A percentile compares a stretch with the other conserved stretches of the same genome.
Conservation (phyloP, 2,113 vertebrate species). For the Panthera tigris region DNA sequence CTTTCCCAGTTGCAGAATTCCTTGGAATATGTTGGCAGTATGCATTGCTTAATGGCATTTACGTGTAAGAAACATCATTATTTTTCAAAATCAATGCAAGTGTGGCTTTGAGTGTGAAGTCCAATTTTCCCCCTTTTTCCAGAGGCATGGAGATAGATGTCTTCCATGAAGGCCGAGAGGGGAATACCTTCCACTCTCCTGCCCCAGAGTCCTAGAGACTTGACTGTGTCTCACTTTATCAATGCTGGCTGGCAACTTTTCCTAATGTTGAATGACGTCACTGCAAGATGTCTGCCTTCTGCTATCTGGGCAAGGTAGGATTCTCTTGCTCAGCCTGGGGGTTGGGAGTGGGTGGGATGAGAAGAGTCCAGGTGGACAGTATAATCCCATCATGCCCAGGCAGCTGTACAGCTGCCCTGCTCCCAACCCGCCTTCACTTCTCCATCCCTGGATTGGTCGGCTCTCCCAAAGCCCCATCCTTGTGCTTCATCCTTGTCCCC, state of each 20-base stretch:
- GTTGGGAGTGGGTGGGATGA: accelerated
- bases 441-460: accelerated
- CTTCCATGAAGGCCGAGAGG: accelerated
- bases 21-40: neutral
- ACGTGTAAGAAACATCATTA: neutral
- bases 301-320: accelerated
- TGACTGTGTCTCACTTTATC: accelerated
- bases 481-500: neutral
- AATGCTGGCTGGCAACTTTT: neutral
- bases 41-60: neutral
- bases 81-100: neutral
- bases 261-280: no score
- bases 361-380: accelerated
- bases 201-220: no score
- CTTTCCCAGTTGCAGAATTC: neutral
- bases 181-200: accelerated
- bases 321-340: neutral
- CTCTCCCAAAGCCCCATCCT: neutral
- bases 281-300: no score
- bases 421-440: no score
- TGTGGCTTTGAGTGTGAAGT: neutral
- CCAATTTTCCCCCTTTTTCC: no score
- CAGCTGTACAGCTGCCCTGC: accelerated
- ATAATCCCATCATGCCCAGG: accelerated
- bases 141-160: neutral